Conservation (phyloP, 2,797 vertebrate genomes). For the Gorsachius magnificus region DNA sequence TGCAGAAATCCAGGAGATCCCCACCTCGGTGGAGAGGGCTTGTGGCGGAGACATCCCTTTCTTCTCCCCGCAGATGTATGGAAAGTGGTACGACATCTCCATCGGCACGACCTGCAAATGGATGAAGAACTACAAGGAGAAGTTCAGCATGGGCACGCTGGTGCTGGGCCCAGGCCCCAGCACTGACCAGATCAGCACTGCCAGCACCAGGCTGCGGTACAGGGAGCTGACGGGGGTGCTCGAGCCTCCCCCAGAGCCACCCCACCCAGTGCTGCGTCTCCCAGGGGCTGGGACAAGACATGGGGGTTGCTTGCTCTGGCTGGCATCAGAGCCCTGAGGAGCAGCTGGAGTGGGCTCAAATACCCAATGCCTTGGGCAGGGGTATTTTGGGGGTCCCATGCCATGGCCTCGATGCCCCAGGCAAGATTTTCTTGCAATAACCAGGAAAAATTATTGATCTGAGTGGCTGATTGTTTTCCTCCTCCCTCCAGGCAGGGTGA, state of each 20-base stretch:
- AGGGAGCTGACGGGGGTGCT: neutral
- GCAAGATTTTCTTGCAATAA: neutral
- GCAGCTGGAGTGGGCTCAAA: neutral
- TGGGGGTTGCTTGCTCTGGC: neutral
- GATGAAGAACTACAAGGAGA: conserved; percentile 67
- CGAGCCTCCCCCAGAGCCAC: neutral
- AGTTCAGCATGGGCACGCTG: conserved; percentile 77
- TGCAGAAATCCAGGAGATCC: neutral
- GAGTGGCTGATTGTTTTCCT: neutral
- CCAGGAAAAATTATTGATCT: neutral
- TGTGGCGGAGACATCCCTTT: fast-evolving
- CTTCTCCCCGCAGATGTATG: conserved; percentile 80
- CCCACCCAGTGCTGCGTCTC: neutral
- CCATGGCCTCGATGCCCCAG: neutral
- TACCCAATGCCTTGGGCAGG: neutral
- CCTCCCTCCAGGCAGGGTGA: conserved; percentile 68
- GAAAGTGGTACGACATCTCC: conserved; percentile 88
- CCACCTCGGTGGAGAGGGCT: neutral
- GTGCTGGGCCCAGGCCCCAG: conserved; percentile 68
- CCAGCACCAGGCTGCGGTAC: conserved; percentile 72
- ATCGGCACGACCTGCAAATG: conserved; percentile 77
- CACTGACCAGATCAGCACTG: neutral
- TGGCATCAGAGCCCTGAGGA: neutral
- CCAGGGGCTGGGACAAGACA: neutral
- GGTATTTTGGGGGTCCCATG: fast-evolving